phyloP scores from a whole-genome alignment of 2,888 invertebrate species.

The Ophioninae sp. region DNA sequence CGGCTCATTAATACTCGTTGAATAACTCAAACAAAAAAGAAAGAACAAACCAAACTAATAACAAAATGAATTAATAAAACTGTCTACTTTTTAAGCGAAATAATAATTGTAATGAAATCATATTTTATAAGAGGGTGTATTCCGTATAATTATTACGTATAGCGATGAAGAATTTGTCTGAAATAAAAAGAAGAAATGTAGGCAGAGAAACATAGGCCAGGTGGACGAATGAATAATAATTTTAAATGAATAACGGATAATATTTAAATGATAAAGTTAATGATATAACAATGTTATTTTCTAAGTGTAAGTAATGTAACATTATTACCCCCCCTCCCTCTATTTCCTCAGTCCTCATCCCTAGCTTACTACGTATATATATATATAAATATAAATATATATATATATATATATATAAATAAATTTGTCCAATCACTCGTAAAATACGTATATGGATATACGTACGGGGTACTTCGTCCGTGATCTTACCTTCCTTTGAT shows the following conservation, averaged over 20 bases:
- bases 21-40: slow-evolving; percentile 39
- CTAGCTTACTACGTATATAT: slow-evolving; percentile 68
- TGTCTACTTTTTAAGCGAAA: slow-evolving; percentile 72
- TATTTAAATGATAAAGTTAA: slow-evolving; percentile 70
- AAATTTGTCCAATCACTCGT: slow-evolving; percentile 44
- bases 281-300: slow-evolving; percentile 75
- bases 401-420: slow-evolving; percentile 49
- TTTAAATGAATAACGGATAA: slow-evolving; percentile 71
- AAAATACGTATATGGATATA: slow-evolving; percentile 43
- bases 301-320: slow-evolving; percentile 75
- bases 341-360: slow-evolving; percentile 53
- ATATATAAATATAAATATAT: slow-evolving; percentile 70
- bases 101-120: slow-evolving; percentile 75
- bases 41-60: slow-evolving; percentile 21
- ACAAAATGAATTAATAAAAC: slow-evolving; percentile 58
- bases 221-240: slow-evolving; percentile 74
- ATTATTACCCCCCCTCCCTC: slow-evolving; percentile 45
- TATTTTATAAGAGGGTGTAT: slow-evolving; percentile 78
- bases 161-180: slow-evolving; percentile 67
- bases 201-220: slow-evolving; percentile 69
- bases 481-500: background rate
- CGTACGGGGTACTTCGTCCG: slow-evolving; percentile 25
- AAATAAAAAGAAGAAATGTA: slow-evolving; percentile 53
- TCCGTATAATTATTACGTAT: slow-evolving; percentile 69
- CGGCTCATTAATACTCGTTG: slow-evolving; percentile 59